Evolutionary conservation across 2,113 vertebrate genomes (phyloP), one percentile per base, ranked within the genome.

Genomic region (Hemiscyllium ocellatum): DNA sequence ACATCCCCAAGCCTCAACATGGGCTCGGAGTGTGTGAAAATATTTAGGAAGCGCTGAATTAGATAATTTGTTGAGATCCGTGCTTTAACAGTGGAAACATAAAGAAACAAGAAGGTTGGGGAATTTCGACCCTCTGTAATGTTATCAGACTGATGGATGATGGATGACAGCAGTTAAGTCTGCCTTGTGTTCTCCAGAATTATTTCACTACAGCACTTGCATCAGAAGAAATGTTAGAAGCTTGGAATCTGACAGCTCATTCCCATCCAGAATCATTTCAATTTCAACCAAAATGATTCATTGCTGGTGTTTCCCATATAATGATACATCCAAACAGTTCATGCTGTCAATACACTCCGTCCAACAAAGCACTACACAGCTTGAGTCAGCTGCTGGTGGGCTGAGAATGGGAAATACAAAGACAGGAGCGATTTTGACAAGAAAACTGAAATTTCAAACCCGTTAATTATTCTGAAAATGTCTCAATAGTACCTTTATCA

Each of bases 211-310:
- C 94, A 95, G 50, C 72, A 95, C 52, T 95, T 72, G 69, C 93
- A 70, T 70, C 70, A 94, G 24, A 66, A 95, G 94, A 76, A 95
- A 33, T 72, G 72, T 72, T 50, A 76, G 69, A 95, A 72, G 94
- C 47, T 72, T 76, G 47, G 69, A 72, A 20, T 33, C 47, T 95
- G 94, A 95, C 94, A 95, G 94, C 94, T 76, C 69, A 95, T 50
- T 95, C 94, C 69, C 68, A 95, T 72, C 24, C 94, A 95, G 42
- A 94, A 47, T 95, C 94, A 95, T 95, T 95, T 76, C 52, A 69
- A 72, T 95, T 72, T 47, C 68, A 95, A 47, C 68, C 52, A 69
- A 95, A 50, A 76, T 95, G 50, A 72, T 95, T 95, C 68, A 95
- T 95, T n/a, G 26, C 68, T 76, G 69, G 94, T 33, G 33, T 95